A percentile compares a stretch with the other conserved stretches of the same genome.
Conservation (phyloP, 2,888 invertebrate species). For the Hydrotaea cyrtoneurina region DNA sequence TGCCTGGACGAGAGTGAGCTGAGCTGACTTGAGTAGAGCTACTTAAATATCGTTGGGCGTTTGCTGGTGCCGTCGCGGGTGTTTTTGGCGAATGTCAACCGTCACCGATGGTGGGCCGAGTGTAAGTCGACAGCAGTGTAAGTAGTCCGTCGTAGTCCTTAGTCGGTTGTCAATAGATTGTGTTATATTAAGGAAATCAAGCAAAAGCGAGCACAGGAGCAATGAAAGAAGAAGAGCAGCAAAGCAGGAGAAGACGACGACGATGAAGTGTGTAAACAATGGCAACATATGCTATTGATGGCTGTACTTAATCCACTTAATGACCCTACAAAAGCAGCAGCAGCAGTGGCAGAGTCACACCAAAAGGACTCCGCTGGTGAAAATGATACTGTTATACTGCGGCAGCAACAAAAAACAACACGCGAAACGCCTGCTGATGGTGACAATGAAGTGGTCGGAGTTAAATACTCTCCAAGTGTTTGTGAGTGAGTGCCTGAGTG, state of each 20-base stretch:
- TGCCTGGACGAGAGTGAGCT: not conserved
- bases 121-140: not conserved
- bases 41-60: not conserved
- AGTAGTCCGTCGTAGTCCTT: not conserved
- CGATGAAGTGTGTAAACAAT: constrained; percentile 39
- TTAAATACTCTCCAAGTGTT: constrained; percentile 43
- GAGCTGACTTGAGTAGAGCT: not conserved
- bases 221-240: too few relatives aligned
- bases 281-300: constrained; percentile 63
- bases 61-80: not conserved
- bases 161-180: constrained; percentile 6
- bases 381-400: constrained; percentile 25
- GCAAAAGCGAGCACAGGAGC: too few relatives aligned
- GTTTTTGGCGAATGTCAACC: not conserved
- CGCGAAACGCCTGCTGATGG: constrained; percentile 42
- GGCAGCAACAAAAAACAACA: not conserved
- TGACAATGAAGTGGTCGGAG: constrained; percentile 55
- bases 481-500: not conserved
- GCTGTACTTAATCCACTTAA: constrained; percentile 63
- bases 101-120: not conserved
- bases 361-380: constrained; percentile 10
- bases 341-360: not conserved
- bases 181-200: not conserved
- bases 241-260: not conserved
- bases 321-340: constrained; percentile 47